Evolutionary conservation across 1,140 invertebrate species (phyloP).

Genomic region (Dufourea novaeangliae): DNA sequence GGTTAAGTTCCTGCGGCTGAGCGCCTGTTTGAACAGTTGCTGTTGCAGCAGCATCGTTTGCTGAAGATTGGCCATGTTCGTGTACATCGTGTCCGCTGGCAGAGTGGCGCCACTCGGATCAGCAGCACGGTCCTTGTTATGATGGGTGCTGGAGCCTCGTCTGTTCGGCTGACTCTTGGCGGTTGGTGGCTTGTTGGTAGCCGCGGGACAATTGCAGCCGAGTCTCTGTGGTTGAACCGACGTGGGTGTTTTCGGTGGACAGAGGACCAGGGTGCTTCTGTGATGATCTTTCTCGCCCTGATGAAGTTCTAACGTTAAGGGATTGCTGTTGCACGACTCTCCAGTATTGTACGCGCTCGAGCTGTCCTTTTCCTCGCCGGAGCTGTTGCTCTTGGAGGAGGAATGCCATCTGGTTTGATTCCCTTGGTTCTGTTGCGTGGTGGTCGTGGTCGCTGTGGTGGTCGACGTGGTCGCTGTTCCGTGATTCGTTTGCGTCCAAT

Average conservation of each 20-base stretch:
- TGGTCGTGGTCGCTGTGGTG: not conserved
- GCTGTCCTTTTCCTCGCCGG: conserved; percentile 84
- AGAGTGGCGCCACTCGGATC: conserved; percentile 59
- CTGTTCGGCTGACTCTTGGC: conserved; percentile 62
- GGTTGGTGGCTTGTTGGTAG: conserved; percentile 55
- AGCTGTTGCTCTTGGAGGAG: conserved; percentile 81
- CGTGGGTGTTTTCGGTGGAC: conserved; percentile 68
- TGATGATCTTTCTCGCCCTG: conserved; percentile 78
- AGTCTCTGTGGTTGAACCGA: conserved; percentile 28
- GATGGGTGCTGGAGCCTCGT: conserved; percentile 68
- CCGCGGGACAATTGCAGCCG: conserved; percentile 72
- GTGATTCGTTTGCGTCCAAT: conserved; percentile 63
- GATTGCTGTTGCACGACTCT: conserved; percentile 88
- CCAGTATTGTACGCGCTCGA: conserved; percentile 91
- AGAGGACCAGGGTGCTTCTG: conserved; percentile 80
- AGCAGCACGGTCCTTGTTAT: conserved; percentile 53
- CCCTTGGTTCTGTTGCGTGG: conserved; percentile 16
- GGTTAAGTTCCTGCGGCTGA: conserved; percentile 77
- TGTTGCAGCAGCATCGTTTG: conserved; percentile 89
- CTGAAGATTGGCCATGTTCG: conserved; percentile 87
- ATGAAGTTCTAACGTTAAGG: conserved; percentile 84
- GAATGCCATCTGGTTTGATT: conserved; percentile 73
- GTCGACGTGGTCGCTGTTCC: not conserved
- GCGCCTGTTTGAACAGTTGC: conserved; percentile 85
- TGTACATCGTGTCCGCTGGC: conserved; percentile 86